Conservation (phyloP, 2,113 vertebrate genomes). For the Bungarus multicinctus region DNA sequence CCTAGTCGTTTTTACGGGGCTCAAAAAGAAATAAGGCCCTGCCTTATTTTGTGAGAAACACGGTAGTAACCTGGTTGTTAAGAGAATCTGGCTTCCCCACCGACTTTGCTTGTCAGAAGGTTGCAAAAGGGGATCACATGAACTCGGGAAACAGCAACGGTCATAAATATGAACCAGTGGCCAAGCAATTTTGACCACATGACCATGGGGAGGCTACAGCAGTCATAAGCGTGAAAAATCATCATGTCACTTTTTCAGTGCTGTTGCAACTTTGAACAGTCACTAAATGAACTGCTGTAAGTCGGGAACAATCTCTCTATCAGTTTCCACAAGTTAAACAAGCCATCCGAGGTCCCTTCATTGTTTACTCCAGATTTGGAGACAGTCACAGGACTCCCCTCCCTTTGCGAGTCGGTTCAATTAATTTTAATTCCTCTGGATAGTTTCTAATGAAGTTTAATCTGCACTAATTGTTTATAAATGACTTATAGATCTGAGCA, state of each 20-base stretch:
- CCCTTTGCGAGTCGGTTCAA: background rate
- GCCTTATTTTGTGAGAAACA: no score
- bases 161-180: background rate
- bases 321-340: background rate
- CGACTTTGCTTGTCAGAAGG: no score
- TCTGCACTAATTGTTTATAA: slow-evolving; percentile 10
- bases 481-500: background rate
- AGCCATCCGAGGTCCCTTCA: background rate
- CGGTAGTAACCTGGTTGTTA: background rate
- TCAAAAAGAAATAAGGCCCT: no score
- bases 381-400: background rate
- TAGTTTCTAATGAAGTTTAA: background rate
- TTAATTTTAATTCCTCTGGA: background rate
- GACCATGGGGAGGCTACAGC: no score
- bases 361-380: background rate
- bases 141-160: background rate
- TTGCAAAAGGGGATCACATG: background rate
- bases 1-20: no score
- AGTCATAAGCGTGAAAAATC: background rate
- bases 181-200: background rate
- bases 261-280: background rate
- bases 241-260: background rate
- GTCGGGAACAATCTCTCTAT: background rate
- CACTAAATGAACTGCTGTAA: background rate
- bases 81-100: background rate